These are phyloP conservation scores for Bellardia bayeri DNA, from an alignment of 2,888 invertebrate genomes.

Conservation along the genomic window DNA sequence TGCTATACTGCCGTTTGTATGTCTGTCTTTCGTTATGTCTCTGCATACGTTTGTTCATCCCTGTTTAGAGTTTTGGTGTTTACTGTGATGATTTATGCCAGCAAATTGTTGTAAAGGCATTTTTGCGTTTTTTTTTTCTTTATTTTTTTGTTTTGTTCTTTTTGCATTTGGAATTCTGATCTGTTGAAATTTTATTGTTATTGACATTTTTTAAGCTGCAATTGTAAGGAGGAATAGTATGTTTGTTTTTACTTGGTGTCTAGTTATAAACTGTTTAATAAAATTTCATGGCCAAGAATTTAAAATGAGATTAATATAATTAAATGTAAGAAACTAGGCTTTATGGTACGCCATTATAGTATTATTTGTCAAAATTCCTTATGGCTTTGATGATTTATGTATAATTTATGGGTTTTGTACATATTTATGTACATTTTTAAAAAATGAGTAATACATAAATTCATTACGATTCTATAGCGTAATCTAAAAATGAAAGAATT, in stretches of 20 bases:
- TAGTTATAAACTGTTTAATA: background rate
- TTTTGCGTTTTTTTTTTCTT: background rate
- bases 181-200: constrained; percentile 56
- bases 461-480: no score
- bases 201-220: constrained; percentile 53
- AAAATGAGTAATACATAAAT: no score
- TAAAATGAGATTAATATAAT: constrained; percentile 1
- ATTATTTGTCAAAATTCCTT: no score
- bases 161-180: constrained; percentile 41
- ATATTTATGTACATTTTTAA: no score
- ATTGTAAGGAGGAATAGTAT: background rate
- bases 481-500: no score
- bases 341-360: no score
- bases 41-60: background rate
- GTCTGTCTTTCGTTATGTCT: background rate
- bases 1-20: background rate
- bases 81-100: constrained; percentile 27
- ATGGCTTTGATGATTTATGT: no score
- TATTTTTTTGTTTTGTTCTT: background rate
- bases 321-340: background rate
- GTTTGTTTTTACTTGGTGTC: background rate
- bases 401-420: no score
- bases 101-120: constrained; percentile 40
- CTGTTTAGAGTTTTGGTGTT: constrained; percentile 4
- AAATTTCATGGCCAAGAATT: constrained; percentile 12